phyloP scores from a whole-genome alignment of 2,888 invertebrate species.

The Perithous albicinctus region DNA sequence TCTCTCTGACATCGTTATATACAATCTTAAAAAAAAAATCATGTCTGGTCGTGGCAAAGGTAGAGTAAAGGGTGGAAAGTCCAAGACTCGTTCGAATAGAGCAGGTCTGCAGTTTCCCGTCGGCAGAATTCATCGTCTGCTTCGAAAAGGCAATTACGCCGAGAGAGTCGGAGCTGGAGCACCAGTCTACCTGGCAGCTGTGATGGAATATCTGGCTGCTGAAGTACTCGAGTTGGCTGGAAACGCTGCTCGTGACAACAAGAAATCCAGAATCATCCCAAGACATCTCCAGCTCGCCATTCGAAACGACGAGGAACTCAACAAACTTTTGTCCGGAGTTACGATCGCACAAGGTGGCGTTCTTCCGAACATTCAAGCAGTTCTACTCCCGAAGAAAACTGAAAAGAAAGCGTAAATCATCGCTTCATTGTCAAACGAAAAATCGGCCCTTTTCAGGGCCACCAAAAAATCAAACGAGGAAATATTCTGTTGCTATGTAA shows the following conservation, averaged over 20 bases:
- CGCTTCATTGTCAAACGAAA: conserved; percentile 27
- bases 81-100: conserved; percentile 85
- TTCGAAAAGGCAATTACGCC: conserved; percentile 88
- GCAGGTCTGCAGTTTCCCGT: conserved; percentile 88
- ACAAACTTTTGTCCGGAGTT: conserved; percentile 90
- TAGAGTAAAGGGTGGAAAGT: conserved; percentile 74
- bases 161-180: conserved; percentile 87
- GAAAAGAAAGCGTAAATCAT: conserved; percentile 73
- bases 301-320: conserved; percentile 92
- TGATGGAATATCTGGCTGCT: conserved; percentile 89
- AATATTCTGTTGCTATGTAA: not conserved
- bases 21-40: not conserved
- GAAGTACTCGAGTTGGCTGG: conserved; percentile 90
- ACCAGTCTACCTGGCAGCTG: conserved; percentile 87
- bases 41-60: conserved; percentile 77
- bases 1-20: not conserved
- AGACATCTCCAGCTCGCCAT: conserved; percentile 92
- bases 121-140: conserved; percentile 87
- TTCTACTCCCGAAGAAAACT: conserved; percentile 91
- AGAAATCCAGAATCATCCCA: conserved; percentile 89
- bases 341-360: conserved; percentile 94
- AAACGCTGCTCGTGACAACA: conserved; percentile 89
- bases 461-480: conserved; percentile 1
- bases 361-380: conserved; percentile 91
- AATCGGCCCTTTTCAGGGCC: conserved; percentile 64